phyloP scores from a whole-genome alignment of 2,888 invertebrate species.

The Amphipoea oculea region DNA sequence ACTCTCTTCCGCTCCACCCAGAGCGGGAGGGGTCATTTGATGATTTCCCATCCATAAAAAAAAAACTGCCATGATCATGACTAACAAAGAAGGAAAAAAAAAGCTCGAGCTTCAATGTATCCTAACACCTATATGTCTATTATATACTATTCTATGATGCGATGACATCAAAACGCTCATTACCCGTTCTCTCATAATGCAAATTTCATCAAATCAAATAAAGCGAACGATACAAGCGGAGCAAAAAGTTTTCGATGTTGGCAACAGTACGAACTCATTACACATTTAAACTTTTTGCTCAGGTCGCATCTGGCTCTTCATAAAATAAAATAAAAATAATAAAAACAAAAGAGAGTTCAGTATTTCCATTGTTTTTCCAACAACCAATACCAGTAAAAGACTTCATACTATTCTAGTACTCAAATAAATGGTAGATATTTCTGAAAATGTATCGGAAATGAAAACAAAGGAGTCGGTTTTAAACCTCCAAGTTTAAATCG shows the following conservation, averaged over 20 bases:
- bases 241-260: not conserved
- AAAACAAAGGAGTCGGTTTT: not conserved
- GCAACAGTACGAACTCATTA: not conserved
- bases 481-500: conserved; percentile 39
- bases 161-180: too few species aligned
- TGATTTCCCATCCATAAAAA: too few species aligned
- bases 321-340: not conserved
- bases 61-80: too few species aligned
- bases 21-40: too few species aligned
- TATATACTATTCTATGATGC: too few species aligned
- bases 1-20: too few species aligned
- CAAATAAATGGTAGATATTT: not conserved
- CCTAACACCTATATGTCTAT: too few species aligned
- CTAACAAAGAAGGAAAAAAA: too few species aligned
- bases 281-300: not conserved
- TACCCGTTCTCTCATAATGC: not conserved
- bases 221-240: not conserved
- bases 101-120: too few species aligned
- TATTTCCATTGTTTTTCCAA: not conserved
- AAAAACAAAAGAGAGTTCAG: not conserved
- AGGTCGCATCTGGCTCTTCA: not conserved
- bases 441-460: not conserved
- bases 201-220: not conserved
- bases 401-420: not conserved
- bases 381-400: conserved; percentile 1